Evolutionary conservation across 2,888 invertebrate genomes (phyloP).

Genomic region (Limnephilus lunatus): DNA sequence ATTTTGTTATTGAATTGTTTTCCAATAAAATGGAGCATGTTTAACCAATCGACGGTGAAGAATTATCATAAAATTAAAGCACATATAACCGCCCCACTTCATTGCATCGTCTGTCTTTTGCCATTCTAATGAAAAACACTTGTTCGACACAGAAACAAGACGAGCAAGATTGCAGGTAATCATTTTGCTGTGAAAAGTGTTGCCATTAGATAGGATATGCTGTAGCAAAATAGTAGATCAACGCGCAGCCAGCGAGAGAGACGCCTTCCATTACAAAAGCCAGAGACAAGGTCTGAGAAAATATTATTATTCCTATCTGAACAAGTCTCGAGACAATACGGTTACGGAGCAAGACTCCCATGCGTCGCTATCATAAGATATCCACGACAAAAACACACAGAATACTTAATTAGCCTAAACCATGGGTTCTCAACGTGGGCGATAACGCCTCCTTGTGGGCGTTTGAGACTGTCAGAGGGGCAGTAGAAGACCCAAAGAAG

Average conservation of each 20-base stretch:
- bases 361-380: background rate
- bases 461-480: too few relatives aligned
- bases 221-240: background rate
- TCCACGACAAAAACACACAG: background rate
- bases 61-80: background rate
- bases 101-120: background rate
- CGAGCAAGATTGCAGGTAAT: background rate
- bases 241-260: background rate
- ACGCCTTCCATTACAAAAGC: conserved; percentile 16
- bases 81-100: background rate
- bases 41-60: background rate
- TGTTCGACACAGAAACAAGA: conserved; percentile 8
- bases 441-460: too few relatives aligned
- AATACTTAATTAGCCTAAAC: background rate
- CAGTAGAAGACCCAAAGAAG: too few relatives aligned
- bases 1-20: too few relatives aligned
- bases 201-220: background rate
- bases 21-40: too few relatives aligned
- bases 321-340: conserved; percentile 18
- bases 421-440: too few relatives aligned
- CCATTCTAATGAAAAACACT: background rate
- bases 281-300: conserved; percentile 29
- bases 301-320: background rate
- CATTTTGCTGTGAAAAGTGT: background rate
- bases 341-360: conserved; percentile 17